Conservation (phyloP, 2,888 invertebrate genomes). For the Trachelus troglodyta region DNA sequence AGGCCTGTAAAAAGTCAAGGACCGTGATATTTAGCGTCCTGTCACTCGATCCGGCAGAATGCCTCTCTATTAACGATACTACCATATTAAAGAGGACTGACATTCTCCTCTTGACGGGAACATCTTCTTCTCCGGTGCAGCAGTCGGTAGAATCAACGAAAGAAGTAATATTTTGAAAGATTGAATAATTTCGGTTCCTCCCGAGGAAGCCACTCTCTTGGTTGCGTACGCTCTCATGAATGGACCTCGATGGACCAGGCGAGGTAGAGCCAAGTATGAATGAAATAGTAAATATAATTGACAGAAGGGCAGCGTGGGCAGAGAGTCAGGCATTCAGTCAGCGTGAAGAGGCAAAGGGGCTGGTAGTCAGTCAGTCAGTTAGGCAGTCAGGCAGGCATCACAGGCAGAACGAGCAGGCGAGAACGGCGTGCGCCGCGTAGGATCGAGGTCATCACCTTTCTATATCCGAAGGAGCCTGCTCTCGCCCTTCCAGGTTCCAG, state of each 20-base stretch:
- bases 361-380: constrained; percentile 43
- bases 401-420: constrained; percentile 46
- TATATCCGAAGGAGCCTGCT: constrained; percentile 44
- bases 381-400: constrained; percentile 36
- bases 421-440: constrained; percentile 48
- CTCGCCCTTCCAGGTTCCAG: constrained; percentile 34
- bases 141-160: no score
- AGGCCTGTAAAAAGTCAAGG: no score
- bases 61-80: no score
- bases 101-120: no score
- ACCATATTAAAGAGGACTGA: no score
- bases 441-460: constrained; percentile 63
- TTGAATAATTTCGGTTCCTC: background rate
- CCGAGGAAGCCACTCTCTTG: constrained; percentile 18
- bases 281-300: constrained; percentile 62
- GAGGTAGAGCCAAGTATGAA: constrained; percentile 43
- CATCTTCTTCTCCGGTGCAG: no score
- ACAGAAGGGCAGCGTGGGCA: constrained; percentile 62
- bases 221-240: constrained; percentile 51
- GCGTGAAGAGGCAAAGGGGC: constrained; percentile 31
- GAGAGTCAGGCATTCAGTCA: constrained; percentile 49
- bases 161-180: no score
- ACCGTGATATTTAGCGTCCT: no score
- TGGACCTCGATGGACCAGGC: constrained; percentile 52
- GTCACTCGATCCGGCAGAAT: no score